Conservation (phyloP, 2,797 vertebrate species). For the Enteromius paludinosus region DNA sequence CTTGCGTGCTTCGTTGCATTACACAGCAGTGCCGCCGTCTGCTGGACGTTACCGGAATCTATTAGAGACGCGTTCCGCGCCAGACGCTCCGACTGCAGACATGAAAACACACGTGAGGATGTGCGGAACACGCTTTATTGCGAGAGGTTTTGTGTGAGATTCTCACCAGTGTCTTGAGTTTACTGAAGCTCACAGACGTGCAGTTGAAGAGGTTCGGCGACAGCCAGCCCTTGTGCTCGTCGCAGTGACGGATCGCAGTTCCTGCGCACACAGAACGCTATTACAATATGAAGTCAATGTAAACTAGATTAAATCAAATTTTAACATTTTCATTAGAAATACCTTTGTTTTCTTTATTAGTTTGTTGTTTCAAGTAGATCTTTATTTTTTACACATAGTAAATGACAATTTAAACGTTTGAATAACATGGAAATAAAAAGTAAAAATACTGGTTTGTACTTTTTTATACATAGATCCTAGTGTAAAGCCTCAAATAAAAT, state of each 20-base stretch:
- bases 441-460: too few relatives aligned
- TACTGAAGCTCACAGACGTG: constrained; percentile 86
- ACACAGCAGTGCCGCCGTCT: constrained; percentile 81
- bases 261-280: constrained; percentile 70
- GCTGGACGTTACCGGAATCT: constrained; percentile 80
- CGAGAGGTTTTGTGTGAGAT: neutral
- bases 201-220: constrained; percentile 95
- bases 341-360: too few relatives aligned
- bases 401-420: too few relatives aligned
- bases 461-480: too few relatives aligned
- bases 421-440: too few relatives aligned
- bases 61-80: constrained; percentile 81
- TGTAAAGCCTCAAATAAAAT: too few relatives aligned
- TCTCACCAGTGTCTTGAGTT: constrained; percentile 86
- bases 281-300: neutral
- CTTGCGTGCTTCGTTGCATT: constrained; percentile 82
- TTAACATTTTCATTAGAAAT: too few relatives aligned
- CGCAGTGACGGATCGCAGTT: constrained; percentile 92
- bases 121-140: constrained; percentile 48
- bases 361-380: neutral
- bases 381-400: too few relatives aligned
- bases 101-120: neutral
- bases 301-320: neutral
- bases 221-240: constrained; percentile 95
- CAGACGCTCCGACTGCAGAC: constrained; percentile 81